These are phyloP conservation scores for Stratiomys singularior DNA, from an alignment of 2,888 invertebrate genomes.

Conservation along the genomic window DNA sequence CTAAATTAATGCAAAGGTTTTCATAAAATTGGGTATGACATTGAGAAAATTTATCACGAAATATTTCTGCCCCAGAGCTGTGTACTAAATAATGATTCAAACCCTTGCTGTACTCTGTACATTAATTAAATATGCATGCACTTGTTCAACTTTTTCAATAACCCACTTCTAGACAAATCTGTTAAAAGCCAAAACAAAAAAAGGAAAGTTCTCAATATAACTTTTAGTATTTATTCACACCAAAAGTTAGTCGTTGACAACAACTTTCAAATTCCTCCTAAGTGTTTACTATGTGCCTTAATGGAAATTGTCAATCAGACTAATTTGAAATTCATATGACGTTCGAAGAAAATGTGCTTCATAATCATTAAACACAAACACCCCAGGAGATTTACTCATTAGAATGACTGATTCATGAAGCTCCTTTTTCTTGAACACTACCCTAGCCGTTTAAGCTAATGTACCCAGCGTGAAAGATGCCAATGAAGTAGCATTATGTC, in stretches of 20 bases:
- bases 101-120: too few relatives aligned
- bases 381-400: conserved; percentile 29
- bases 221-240: neutral
- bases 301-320: conserved; percentile 51
- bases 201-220: too few relatives aligned
- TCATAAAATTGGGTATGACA: too few relatives aligned
- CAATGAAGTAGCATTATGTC: neutral
- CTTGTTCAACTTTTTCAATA: too few relatives aligned
- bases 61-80: too few relatives aligned
- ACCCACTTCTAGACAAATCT: too few relatives aligned
- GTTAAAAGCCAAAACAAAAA: too few relatives aligned
- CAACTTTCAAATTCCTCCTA: neutral
- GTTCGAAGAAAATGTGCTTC: conserved; percentile 45
- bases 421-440: neutral
- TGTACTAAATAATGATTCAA: too few relatives aligned
- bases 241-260: neutral
- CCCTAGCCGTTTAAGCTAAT: neutral
- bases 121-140: too few relatives aligned
- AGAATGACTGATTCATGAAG: conserved; percentile 28
- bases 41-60: too few relatives aligned
- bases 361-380: conserved; percentile 49
- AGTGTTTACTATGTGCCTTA: conserved; percentile 40
- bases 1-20: too few relatives aligned
- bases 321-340: conserved; percentile 50
- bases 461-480: neutral